Percentiles rank a stretch among this genome's conserved stretches.
phyloP scores from a whole-genome alignment of 1,140 invertebrate species.

The Sminthurinus signatus region DNA sequence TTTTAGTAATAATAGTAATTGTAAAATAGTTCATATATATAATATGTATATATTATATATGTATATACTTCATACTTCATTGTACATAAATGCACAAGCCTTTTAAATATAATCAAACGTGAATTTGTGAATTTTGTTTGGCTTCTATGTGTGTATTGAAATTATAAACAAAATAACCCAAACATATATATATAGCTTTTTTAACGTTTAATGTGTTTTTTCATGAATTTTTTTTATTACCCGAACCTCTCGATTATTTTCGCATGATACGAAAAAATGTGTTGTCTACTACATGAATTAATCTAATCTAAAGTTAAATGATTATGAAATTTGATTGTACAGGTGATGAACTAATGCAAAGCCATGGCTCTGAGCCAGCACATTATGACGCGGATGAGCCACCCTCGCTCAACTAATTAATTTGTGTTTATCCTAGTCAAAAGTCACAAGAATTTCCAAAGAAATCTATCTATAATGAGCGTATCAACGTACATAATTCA shows the following conservation, averaged over 20 bases:
- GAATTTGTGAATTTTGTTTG: too few species aligned
- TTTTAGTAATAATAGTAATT: too few species aligned
- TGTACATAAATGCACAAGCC: too few species aligned
- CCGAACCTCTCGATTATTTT: neutral
- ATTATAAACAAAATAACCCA: too few species aligned
- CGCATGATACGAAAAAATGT: too few species aligned
- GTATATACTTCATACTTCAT: too few species aligned
- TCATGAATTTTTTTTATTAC: neutral
- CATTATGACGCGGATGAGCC: slow-evolving; percentile 23
- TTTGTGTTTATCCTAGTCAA: too few species aligned
- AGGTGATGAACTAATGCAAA: slow-evolving; percentile 23
- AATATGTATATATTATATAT: too few species aligned
- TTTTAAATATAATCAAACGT: too few species aligned
- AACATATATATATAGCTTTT: too few species aligned
- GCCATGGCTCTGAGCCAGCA: slow-evolving; percentile 19
- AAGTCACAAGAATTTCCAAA: slow-evolving; percentile 1
- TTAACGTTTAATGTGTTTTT: neutral
- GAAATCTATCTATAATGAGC: neutral
- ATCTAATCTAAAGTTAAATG: neutral
- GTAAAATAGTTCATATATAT: too few species aligned
- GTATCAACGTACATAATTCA: neutral
- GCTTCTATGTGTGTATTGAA: neutral
- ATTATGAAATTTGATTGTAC: neutral
- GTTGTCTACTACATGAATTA: neutral
- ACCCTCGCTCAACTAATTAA: slow-evolving; percentile 6